Conservation (phyloP, 1,140 invertebrate genomes). For the Nasonia vitripennis region DNA sequence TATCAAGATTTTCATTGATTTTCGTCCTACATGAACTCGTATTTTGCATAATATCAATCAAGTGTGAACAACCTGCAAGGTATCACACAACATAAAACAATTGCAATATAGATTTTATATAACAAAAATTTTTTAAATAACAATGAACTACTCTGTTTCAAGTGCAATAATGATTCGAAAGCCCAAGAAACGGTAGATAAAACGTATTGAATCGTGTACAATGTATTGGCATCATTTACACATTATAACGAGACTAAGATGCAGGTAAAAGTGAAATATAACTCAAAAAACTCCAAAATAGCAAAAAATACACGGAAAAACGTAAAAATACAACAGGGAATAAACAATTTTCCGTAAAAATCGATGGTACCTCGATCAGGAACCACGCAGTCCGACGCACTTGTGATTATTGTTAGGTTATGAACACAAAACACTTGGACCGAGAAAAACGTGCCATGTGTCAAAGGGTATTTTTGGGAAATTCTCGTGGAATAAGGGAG, state of each 20-base stretch:
- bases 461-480: slow-evolving; percentile 12
- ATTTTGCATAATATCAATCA: neutral
- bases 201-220: slow-evolving; percentile 53
- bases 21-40: neutral
- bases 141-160: neutral
- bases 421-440: neutral
- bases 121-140: neutral
- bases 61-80: neutral
- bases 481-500: neutral
- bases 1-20: neutral
- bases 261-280: slow-evolving; percentile 15
- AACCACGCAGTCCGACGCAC: neutral
- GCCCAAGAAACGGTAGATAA: neutral
- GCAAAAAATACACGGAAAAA: neutral
- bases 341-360: neutral
- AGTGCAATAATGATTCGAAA: slow-evolving; percentile 1
- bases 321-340: slow-evolving; percentile 25
- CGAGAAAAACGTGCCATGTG: slow-evolving; percentile 49
- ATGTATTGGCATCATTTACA: slow-evolving; percentile 46
- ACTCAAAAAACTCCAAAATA: slow-evolving; percentile 41
- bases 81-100: neutral
- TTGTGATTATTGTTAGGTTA: slow-evolving; percentile 33
- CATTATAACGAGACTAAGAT: neutral
- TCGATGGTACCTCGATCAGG: neutral
- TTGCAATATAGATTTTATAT: neutral